Conservation (phyloP, 2,888 invertebrate genomes). For the Microctonus brassicae region DNA sequence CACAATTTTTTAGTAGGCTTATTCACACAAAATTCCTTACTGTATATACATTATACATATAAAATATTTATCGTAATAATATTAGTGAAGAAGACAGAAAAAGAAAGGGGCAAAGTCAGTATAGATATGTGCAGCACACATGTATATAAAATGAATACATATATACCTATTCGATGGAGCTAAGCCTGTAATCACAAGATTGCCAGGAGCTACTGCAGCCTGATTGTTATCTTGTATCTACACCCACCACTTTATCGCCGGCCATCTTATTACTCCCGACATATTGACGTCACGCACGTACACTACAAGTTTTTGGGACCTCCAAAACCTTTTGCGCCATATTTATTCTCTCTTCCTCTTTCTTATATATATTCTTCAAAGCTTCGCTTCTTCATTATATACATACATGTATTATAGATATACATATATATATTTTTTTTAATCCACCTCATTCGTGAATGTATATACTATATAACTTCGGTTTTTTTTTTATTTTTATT, state of each 20-base stretch:
- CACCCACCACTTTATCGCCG: slow-evolving; percentile 69
- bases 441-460: background rate
- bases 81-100: slow-evolving; percentile 10
- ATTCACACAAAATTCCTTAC: too few relatives aligned
- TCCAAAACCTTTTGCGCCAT: slow-evolving; percentile 23
- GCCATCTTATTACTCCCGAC: slow-evolving; percentile 68
- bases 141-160: slow-evolving; percentile 30
- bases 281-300: slow-evolving; percentile 68
- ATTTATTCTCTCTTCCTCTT: slow-evolving; percentile 33
- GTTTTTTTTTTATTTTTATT: background rate
- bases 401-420: slow-evolving; percentile 24
- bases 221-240: slow-evolving; percentile 69
- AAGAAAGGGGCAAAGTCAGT: slow-evolving; percentile 29
- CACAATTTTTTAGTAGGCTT: too few relatives aligned
- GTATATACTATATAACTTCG: background rate
- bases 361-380: slow-evolving; percentile 31
- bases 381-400: slow-evolving; percentile 27
- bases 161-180: slow-evolving; percentile 43
- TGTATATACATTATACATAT: slow-evolving; percentile 34
- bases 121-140: too few relatives aligned
- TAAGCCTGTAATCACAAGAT: slow-evolving; percentile 68
- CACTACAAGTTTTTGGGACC: slow-evolving; percentile 47
- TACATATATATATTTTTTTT: slow-evolving; percentile 8
- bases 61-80: slow-evolving; percentile 34
- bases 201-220: slow-evolving; percentile 68